Evolutionary conservation across 92 coral and sea anemone species (phyloP), one percentile per base, ranked within the genome.

Genomic region (Umimayanthus chanpuru): DNA sequence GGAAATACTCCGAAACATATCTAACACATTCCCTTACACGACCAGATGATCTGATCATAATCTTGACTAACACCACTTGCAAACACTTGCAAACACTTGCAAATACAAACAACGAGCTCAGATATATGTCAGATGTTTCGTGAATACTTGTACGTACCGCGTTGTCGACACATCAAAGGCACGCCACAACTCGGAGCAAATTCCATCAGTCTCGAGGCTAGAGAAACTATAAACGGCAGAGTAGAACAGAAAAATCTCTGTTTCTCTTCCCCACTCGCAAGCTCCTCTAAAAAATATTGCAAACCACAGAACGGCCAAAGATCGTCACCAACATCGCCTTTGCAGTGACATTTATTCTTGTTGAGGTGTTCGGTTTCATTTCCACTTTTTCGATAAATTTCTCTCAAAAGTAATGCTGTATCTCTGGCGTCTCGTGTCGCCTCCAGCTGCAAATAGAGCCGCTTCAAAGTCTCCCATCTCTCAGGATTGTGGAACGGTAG

Each of bases 281-380:
- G 85, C 30, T 88, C 76, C 3, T 94, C 95, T 3, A 96, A 76
- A 90, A 94, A 96, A 80, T 81, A 67, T 40, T 72, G 80, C 89
- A 96, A 58, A 15, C 98, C 98, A 76, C 87, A 68, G 86, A 96
- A 96, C n/a, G 90, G 92, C 93, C 94, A 88, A 43, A 26, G 25
- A 73, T 88, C 80, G 76, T 80, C 83, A 58, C 73, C 16, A 11
- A 43, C 65, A 20, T 58, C 88, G 36, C 18, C 67, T 58, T 76
- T 58, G 80, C 71, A 56, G 70, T 44, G 36, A 67, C 81, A 25
- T 85, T 77, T 32, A 32, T 0, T 14, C 81, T 82, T 49, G 26
- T 77, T 67, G 73, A 77, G 90, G 39, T 79, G 80, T 81, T 89
- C 68, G 11, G 38, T 39, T 39, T 81, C 78, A 88, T 91, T 89